These are phyloP conservation scores for Cataglyphis albicans DNA, from an alignment of 2,888 invertebrate genomes.

Conservation along the genomic window DNA sequence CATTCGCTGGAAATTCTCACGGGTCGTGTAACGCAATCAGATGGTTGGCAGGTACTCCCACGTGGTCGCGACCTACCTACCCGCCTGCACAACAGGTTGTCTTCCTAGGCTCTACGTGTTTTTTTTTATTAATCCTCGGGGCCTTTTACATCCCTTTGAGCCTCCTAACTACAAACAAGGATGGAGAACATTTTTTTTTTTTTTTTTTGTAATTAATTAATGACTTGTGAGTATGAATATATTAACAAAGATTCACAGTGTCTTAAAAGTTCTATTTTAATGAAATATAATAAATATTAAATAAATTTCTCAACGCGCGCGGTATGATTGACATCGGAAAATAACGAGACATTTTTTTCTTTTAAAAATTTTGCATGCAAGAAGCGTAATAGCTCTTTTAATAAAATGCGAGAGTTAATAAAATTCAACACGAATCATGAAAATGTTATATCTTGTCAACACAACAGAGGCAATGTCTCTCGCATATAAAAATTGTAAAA, in stretches of 20 bases:
- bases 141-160: background rate
- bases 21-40: conserved; percentile 71
- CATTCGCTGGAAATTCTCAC: conserved; percentile 67
- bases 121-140: conserved; percentile 5
- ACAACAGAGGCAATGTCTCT: no score
- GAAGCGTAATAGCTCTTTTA: background rate
- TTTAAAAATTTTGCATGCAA: background rate
- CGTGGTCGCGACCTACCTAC: conserved; percentile 65
- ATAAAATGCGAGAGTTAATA: background rate
- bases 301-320: background rate
- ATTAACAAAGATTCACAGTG: background rate
- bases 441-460: background rate
- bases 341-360: background rate
- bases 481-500: background rate
- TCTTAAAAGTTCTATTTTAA: background rate
- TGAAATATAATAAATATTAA: background rate
- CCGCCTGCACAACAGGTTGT: conserved; percentile 50
- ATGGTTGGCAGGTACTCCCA: conserved; percentile 67
- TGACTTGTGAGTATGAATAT: background rate
- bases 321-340: background rate
- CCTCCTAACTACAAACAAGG: background rate
- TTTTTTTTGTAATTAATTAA: background rate
- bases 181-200: background rate
- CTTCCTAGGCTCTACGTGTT: conserved; percentile 1
- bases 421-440: background rate